Evolutionary conservation across 2,888 invertebrate genomes (phyloP).

Genomic region (Agonopterix subpropinquella): DNA sequence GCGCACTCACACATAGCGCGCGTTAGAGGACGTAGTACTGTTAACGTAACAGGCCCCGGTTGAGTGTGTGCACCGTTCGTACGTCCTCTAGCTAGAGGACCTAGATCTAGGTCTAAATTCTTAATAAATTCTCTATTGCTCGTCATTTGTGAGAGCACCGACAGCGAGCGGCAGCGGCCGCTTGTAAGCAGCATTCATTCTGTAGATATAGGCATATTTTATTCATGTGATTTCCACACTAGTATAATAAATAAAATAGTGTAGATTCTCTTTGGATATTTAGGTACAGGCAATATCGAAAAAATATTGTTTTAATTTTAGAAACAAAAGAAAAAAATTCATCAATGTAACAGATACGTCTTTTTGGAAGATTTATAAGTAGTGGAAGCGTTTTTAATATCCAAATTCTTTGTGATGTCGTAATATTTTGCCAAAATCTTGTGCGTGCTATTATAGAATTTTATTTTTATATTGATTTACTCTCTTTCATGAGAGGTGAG

Average conservation of each 20-base stretch:
- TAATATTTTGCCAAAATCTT: constrained; percentile 69
- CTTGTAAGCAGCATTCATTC: too few relatives aligned
- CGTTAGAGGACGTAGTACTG: too few relatives aligned
- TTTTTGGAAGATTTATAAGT: constrained; percentile 67
- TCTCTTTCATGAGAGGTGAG: constrained; percentile 65
- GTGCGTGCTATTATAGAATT: constrained; percentile 58
- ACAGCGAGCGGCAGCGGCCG: too few relatives aligned
- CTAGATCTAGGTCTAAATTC: too few relatives aligned
- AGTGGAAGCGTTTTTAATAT: constrained; percentile 71
- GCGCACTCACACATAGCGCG: too few relatives aligned
- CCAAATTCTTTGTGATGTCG: constrained; percentile 75
- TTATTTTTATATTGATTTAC: constrained; percentile 42
- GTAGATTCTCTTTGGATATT: constrained; percentile 1
- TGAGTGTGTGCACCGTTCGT: too few relatives aligned
- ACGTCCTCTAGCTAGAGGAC: too few relatives aligned
- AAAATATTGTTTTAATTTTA: constrained; percentile 57
- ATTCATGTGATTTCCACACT: too few relatives aligned
- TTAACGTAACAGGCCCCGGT: too few relatives aligned
- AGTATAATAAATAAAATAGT: neutral
- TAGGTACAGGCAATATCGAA: constrained; percentile 34
- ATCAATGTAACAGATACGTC: constrained; percentile 68
- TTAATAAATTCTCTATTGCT: too few relatives aligned
- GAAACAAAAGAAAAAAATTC: constrained; percentile 67
- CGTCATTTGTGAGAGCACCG: too few relatives aligned
- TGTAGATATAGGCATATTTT: too few relatives aligned